Percentiles rank a stretch among this genome's conserved stretches.
phyloP scores from a whole-genome alignment of 2,797 vertebrate species.

The Chrysocyon brachyurus region DNA sequence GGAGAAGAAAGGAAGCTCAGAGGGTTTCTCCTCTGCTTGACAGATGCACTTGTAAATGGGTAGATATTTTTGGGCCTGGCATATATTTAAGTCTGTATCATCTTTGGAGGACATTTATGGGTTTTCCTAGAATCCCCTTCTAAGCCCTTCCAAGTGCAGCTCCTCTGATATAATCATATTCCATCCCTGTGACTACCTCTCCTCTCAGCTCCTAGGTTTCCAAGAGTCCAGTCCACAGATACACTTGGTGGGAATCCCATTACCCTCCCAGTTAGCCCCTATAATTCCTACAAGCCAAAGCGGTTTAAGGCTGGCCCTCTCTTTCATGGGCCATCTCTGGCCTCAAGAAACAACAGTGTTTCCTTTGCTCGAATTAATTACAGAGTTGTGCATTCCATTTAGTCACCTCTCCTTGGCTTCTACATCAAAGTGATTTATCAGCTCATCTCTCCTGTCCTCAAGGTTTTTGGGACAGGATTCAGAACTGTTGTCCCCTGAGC shows the following conservation, averaged over 20 bases:
- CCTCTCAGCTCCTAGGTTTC: neutral
- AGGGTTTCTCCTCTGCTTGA: neutral
- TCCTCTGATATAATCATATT: neutral
- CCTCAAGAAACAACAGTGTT: neutral
- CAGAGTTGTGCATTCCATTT: neutral
- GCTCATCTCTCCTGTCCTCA: neutral
- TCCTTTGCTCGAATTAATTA: neutral
- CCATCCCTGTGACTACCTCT: neutral
- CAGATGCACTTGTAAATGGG: neutral
- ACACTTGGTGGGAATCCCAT: neutral
- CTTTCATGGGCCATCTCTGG: neutral
- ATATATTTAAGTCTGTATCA: neutral
- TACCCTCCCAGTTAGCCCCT: neutral
- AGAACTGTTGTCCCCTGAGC: neutral
- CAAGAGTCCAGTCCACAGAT: neutral
- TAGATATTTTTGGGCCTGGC: neutral
- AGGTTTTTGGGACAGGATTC: neutral
- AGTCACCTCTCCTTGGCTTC: neutral
- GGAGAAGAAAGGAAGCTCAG: neutral
- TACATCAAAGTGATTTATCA: neutral
- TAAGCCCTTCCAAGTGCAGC: neutral
- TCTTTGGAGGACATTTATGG: neutral
- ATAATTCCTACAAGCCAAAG: neutral
- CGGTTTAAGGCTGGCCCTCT: neutral
- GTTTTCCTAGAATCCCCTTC: neutral